Conservation (phyloP, 2,888 invertebrate genomes). For the Eledone cirrhosa region DNA sequence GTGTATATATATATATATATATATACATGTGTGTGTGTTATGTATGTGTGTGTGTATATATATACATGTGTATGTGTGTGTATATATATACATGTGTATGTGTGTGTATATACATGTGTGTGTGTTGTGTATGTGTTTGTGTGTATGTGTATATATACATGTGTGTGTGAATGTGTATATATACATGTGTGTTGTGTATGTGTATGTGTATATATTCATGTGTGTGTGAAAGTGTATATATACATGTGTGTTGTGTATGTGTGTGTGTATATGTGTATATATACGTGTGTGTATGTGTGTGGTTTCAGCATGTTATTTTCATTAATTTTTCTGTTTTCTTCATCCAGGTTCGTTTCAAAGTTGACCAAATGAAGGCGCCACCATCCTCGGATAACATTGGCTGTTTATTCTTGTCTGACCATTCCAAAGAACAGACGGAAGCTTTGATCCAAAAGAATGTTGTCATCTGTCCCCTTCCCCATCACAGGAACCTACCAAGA, state of each 20-base stretch:
- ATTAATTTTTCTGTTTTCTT: neutral
- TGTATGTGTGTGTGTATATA: neutral
- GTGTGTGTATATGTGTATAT: no score
- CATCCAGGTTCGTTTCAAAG: slow-evolving; percentile 51
- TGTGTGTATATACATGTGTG: neutral
- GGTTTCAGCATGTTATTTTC: no score
- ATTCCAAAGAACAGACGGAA: slow-evolving; percentile 42
- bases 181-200: no score
- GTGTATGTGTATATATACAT: no score
- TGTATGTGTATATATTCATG: no score
- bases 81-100: neutral
- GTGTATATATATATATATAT: neutral
- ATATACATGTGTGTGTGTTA: no score
- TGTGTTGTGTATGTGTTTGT: no score
- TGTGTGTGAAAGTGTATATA: no score
- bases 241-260: no score
- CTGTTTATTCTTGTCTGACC: slow-evolving; percentile 51
- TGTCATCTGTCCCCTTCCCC: slow-evolving; percentile 52
- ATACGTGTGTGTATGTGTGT: no score
- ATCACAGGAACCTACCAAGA: slow-evolving; percentile 41
- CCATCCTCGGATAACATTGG: slow-evolving; percentile 41
- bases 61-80: neutral
- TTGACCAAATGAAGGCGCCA: slow-evolving; percentile 45
- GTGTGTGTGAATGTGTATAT: no score
- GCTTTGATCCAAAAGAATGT: slow-evolving; percentile 46